Evolutionary conservation across 2,888 invertebrate genomes (phyloP).

Genomic region (Horisme vitalbata): DNA sequence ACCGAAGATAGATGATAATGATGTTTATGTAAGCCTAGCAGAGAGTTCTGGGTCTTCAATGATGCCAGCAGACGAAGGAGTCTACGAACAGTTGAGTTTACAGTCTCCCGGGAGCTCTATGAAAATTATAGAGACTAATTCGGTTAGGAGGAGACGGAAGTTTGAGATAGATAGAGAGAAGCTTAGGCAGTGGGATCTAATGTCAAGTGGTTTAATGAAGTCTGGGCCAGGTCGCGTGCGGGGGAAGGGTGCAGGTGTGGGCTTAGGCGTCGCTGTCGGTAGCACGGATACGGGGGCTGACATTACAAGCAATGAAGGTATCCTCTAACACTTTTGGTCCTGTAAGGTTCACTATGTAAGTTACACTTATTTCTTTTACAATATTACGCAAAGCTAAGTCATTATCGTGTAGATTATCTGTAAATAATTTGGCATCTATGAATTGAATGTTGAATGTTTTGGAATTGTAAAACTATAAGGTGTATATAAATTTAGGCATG

Average conservation of each 20-base stretch:
- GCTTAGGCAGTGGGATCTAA: constrained; percentile 93
- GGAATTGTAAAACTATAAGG: constrained; percentile 61
- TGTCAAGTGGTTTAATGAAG: constrained; percentile 91
- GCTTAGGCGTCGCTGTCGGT: constrained; percentile 62
- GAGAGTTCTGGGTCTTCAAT: constrained; percentile 50
- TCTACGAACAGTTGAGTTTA: constrained; percentile 81
- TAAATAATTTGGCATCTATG: constrained; percentile 59
- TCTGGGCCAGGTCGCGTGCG: constrained; percentile 66
- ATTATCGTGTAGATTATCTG: constrained; percentile 48
- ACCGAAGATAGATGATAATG: constrained; percentile 70
- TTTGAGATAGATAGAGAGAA: constrained; percentile 92
- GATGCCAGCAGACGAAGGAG: constrained; percentile 74
- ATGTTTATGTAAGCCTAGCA: constrained; percentile 79
- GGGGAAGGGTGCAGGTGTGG: constrained; percentile 61
- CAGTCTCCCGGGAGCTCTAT: constrained; percentile 52
- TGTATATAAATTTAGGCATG: constrained; percentile 65
- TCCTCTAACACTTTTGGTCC: constrained; percentile 76
- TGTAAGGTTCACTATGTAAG: constrained; percentile 76
- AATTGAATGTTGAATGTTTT: constrained; percentile 1
- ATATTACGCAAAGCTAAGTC: constrained; percentile 74
- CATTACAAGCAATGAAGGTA: constrained; percentile 79
- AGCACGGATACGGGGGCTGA: constrained; percentile 71
- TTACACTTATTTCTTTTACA: constrained; percentile 65
- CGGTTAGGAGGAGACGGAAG: constrained; percentile 59
- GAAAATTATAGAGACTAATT: constrained; percentile 21